phyloP scores from a whole-genome alignment of 2,113 vertebrate genomes.

The Salvelinus namaycush region DNA sequence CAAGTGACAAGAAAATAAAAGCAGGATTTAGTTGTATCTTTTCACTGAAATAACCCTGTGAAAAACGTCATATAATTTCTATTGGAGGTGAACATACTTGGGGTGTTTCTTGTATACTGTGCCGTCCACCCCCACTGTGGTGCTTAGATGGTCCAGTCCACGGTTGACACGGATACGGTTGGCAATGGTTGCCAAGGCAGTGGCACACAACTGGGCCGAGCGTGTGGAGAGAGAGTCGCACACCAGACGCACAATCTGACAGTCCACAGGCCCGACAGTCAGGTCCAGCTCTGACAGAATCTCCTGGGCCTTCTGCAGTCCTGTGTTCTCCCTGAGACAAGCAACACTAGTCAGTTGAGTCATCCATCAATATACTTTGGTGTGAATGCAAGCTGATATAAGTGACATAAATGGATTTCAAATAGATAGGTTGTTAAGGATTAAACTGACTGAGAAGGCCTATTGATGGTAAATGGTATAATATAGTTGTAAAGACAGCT shows the following conservation, averaged over 20 bases:
- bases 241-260: constrained; percentile 58
- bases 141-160: constrained; percentile 44
- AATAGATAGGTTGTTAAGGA: not conserved
- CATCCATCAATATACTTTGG: not conserved
- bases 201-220: constrained; percentile 72
- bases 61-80: too few species aligned
- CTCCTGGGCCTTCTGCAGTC: constrained; percentile 20
- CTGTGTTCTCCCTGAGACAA: constrained; percentile 12
- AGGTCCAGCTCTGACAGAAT: constrained; percentile 65
- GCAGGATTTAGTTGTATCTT: too few species aligned
- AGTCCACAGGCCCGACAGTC: constrained; percentile 47
- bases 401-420: not conserved
- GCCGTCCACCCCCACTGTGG: constrained; percentile 78
- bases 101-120: constrained; percentile 69
- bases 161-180: constrained; percentile 61
- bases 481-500: too few species aligned
- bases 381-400: not conserved
- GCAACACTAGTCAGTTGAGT: not conserved
- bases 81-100: not conserved
- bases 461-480: too few species aligned
- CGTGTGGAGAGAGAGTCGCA: constrained; percentile 54
- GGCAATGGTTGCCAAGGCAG: constrained; percentile 77
- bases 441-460: too few species aligned
- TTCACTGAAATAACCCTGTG: too few species aligned
- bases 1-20: too few species aligned